A percentile compares a stretch with the other conserved stretches of the same genome.
These are phyloP conservation scores for Eospalax fontanierii DNA, from an alignment of 2,797 vertebrate genomes.

Conservation along the genomic window DNA sequence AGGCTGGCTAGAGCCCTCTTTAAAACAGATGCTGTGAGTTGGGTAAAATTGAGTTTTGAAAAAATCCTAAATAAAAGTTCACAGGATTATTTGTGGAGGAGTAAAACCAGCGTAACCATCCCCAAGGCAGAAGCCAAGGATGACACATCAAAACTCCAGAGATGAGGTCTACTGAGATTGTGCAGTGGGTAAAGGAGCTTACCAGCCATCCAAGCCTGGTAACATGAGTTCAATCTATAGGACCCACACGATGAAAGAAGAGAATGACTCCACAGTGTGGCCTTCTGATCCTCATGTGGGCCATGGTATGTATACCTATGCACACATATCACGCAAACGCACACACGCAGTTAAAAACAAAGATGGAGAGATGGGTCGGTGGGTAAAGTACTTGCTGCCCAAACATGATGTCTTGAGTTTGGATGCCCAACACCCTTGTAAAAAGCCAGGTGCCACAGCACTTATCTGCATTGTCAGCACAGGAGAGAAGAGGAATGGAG, in stretches of 20 bases:
- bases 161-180: not conserved
- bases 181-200: not conserved
- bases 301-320: no score
- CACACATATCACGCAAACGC: not conserved
- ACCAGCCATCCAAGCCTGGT: not conserved
- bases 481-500: not conserved
- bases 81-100: not conserved
- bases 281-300: not conserved
- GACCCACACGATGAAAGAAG: not conserved
- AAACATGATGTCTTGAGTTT: not conserved
- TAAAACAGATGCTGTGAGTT: not conserved
- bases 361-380: not conserved
- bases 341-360: no score
- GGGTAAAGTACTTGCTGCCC: not conserved
- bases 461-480: not conserved
- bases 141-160: not conserved
- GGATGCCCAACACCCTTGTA: not conserved
- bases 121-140: not conserved
- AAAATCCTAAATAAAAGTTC: constrained; percentile 29
- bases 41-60: not conserved
- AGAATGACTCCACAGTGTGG: not conserved
- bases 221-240: not conserved
- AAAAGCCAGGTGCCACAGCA: not conserved
- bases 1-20: not conserved
- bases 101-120: not conserved